Evolutionary conservation across 1,140 invertebrate genomes (phyloP).

Genomic region (Aphis gossypii): DNA sequence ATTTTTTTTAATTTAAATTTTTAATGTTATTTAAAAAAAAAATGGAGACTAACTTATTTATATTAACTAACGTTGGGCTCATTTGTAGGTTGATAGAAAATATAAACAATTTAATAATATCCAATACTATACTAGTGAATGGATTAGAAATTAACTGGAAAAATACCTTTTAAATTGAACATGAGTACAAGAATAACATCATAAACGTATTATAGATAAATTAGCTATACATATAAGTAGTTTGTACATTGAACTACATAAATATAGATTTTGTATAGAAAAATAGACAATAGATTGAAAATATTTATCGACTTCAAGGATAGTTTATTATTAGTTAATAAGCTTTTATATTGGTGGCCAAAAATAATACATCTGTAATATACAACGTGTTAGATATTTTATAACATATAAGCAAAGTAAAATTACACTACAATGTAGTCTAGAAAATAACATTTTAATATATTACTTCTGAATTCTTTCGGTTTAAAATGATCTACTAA

Average conservation of each 20-base stretch:
- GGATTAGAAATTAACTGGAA: neutral
- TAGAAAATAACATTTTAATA: neutral
- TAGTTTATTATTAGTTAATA: slow-evolving; percentile 43
- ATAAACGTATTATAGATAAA: neutral
- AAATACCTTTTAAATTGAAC: neutral
- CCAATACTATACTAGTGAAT: neutral
- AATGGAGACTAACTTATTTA: neutral
- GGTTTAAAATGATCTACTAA: neutral
- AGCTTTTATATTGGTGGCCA: neutral
- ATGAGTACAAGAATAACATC: neutral
- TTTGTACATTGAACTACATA: neutral
- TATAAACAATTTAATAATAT: neutral
- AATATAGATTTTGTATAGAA: neutral
- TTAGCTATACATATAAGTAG: neutral
- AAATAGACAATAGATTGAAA: neutral
- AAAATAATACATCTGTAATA: neutral
- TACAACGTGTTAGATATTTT: neutral
- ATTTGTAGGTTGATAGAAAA: neutral
- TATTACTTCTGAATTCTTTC: neutral
- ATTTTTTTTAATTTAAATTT: neutral
- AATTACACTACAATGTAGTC: neutral
- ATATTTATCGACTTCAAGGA: neutral
- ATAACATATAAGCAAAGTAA: neutral
- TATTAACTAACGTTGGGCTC: neutral
- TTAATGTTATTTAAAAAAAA: neutral